These are phyloP conservation scores for Poeciliopsis retropinna DNA, from an alignment of 2,113 vertebrate species.

Conservation along the genomic window DNA sequence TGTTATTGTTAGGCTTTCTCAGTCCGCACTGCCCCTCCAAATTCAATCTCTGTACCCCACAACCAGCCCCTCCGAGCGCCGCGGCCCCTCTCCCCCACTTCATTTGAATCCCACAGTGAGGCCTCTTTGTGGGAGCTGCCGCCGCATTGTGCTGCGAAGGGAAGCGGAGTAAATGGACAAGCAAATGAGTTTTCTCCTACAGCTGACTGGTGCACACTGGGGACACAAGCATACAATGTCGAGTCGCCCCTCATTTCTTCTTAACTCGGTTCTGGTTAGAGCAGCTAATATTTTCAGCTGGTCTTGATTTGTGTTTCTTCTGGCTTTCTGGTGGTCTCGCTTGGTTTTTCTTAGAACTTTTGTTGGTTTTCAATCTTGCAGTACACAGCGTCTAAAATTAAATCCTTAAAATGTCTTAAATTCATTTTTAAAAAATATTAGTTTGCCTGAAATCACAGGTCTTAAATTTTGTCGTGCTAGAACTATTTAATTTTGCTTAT, in stretches of 20 bases:
- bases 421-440: too few species aligned
- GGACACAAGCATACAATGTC: constrained; percentile 8
- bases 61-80: constrained; percentile 10
- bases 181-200: constrained; percentile 61
- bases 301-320: not conserved
- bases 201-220: constrained; percentile 33
- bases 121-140: constrained; percentile 65
- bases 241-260: not conserved
- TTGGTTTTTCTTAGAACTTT: not conserved
- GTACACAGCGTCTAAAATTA: not conserved
- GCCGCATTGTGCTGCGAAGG: constrained; percentile 55
- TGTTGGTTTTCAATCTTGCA: not conserved
- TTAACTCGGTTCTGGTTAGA: not conserved
- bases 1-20: constrained; percentile 28
- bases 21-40: constrained; percentile 22
- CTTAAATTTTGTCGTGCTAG: too few species aligned
- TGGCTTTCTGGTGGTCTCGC: not conserved
- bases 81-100: constrained; percentile 18
- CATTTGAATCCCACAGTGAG: constrained; percentile 73
- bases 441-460: too few species aligned
- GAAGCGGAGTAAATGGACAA: constrained; percentile 66
- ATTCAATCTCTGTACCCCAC: constrained; percentile 41
- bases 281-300: not conserved
- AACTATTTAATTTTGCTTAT: too few species aligned
- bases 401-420: too few species aligned